These are phyloP conservation scores for Macaca nemestrina DNA, from an alignment of 2,113 vertebrate genomes.

Conservation along the genomic window DNA sequence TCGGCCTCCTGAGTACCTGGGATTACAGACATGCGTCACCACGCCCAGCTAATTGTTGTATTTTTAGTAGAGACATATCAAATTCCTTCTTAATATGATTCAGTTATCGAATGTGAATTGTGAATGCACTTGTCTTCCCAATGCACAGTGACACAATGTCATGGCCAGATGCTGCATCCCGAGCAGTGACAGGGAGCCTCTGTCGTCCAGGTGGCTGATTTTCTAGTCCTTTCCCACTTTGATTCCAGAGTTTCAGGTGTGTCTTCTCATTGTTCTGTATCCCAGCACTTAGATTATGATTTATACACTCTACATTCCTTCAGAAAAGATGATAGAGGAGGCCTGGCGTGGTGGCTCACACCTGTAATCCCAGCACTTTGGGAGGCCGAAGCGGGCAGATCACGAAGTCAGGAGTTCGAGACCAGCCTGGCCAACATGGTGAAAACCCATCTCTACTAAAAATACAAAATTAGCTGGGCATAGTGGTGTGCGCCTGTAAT, in stretches of 20 bases:
- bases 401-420: too few species aligned
- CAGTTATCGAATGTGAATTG: background rate
- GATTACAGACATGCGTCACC: too few species aligned
- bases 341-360: accelerated
- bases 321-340: background rate
- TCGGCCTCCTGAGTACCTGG: too few species aligned
- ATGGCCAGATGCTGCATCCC: background rate
- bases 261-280: background rate
- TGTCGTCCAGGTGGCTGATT: background rate
- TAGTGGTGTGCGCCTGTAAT: too few species aligned
- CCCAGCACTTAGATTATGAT: background rate
- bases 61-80: too few species aligned
- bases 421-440: too few species aligned
- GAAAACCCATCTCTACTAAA: too few species aligned
- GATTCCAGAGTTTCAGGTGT: background rate
- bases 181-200: background rate
- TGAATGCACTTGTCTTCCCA: background rate
- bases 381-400: too few species aligned
- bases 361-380: too few species aligned
- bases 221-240: background rate
- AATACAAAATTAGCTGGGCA: too few species aligned
- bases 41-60: too few species aligned
- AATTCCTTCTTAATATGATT: background rate
- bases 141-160: background rate
- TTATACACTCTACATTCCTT: background rate